A percentile compares a stretch with the other conserved stretches of the same genome.
Conservation (phyloP, 2,888 invertebrate genomes). For the Volucella inflata region DNA sequence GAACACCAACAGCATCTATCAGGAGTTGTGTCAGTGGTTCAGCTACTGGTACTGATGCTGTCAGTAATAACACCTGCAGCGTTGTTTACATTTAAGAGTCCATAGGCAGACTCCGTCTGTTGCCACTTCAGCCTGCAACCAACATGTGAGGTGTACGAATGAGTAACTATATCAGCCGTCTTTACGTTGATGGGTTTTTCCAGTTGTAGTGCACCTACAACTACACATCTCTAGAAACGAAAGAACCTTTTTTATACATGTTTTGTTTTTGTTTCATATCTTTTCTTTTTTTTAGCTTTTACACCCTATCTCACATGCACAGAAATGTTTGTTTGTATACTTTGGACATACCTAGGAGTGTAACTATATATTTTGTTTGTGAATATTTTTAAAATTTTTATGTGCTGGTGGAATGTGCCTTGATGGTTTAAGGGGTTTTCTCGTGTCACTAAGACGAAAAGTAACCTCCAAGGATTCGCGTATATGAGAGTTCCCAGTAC, state of each 20-base stretch:
- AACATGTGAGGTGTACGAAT: slow-evolving; percentile 39
- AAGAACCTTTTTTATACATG: background rate
- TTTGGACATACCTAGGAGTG: background rate
- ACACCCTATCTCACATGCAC: background rate
- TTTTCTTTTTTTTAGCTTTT: background rate
- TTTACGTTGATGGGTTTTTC: slow-evolving; percentile 27
- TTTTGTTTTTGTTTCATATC: background rate
- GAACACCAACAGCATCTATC: slow-evolving; percentile 3
- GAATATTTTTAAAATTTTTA: slow-evolving; percentile 26
- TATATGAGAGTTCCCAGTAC: slow-evolving; percentile 5
- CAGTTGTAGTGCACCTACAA: background rate
- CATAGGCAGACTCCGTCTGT: slow-evolving; percentile 47
- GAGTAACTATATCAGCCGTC: slow-evolving; percentile 47
- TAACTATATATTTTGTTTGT: background rate
- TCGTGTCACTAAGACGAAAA: slow-evolving; percentile 24
- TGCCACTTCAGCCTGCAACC: slow-evolving; percentile 23
- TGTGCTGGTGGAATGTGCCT: slow-evolving; percentile 10
- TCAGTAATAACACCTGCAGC: slow-evolving; percentile 45
- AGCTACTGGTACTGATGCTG: background rate
- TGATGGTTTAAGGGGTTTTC: slow-evolving; percentile 15
- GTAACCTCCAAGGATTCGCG: slow-evolving; percentile 46
- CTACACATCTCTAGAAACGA: slow-evolving; percentile 7
- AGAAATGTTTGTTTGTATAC: background rate
- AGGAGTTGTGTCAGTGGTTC: background rate
- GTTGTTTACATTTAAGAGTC: slow-evolving; percentile 48